These are phyloP conservation scores for Epicauta chinensis DNA, from an alignment of 1,140 invertebrate genomes.

Conservation along the genomic window DNA sequence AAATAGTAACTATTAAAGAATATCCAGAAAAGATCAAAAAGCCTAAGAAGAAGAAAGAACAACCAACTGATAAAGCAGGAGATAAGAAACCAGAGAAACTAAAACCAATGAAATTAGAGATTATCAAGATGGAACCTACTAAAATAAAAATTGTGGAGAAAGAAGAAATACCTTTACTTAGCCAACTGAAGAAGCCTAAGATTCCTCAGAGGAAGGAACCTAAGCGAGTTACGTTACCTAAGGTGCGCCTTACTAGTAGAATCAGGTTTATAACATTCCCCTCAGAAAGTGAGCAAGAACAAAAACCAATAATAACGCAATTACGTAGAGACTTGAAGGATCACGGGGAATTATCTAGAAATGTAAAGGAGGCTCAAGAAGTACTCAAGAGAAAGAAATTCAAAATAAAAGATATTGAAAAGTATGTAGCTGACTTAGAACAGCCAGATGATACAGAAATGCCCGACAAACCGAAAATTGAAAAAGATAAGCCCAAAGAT, in stretches of 20 bases:
- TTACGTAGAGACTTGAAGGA: constrained; percentile 51
- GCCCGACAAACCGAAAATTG: constrained; percentile 33
- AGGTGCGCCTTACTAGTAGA: constrained; percentile 58
- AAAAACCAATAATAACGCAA: constrained; percentile 45
- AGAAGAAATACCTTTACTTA: constrained; percentile 5
- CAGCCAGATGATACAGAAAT: constrained; percentile 63
- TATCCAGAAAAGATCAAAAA: constrained; percentile 6
- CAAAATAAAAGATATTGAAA: constrained; percentile 51
- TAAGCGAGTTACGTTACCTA: constrained; percentile 49
- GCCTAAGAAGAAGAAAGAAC: constrained; percentile 13
- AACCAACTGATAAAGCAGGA: constrained; percentile 8
- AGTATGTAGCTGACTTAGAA: constrained; percentile 64
- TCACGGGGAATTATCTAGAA: constrained; percentile 61
- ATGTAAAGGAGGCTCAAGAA: constrained; percentile 60
- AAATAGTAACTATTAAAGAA: constrained; percentile 40
- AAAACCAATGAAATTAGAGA: constrained; percentile 37
- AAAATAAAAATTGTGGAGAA: constrained; percentile 15
- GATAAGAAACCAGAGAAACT: neutral
- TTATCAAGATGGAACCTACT: constrained; percentile 27
- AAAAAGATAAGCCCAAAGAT: constrained; percentile 32
- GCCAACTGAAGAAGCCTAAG: constrained; percentile 36
- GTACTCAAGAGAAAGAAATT: constrained; percentile 51
- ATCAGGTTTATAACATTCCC: constrained; percentile 59
- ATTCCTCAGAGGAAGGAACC: constrained; percentile 32
- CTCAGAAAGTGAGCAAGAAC: constrained; percentile 40